Evolutionary conservation across 2,113 vertebrate species (phyloP).

Genomic region (Cottus gobio): DNA sequence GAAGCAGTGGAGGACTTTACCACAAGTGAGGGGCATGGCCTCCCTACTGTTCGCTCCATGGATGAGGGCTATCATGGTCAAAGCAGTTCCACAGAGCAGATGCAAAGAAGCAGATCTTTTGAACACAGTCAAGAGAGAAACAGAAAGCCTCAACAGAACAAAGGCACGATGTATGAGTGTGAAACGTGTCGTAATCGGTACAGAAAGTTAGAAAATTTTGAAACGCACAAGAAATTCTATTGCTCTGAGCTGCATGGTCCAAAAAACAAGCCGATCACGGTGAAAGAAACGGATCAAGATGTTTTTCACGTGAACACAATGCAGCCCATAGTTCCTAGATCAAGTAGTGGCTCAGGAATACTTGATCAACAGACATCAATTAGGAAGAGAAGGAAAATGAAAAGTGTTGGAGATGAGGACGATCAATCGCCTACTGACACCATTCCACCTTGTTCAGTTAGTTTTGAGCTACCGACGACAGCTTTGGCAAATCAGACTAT

Average conservation of each 20-base stretch:
- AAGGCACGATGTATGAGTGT: slow-evolving; percentile 98
- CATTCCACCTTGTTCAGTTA: slow-evolving; percentile 81
- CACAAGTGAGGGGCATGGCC: slow-evolving; percentile 84
- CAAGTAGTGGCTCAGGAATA: slow-evolving; percentile 78
- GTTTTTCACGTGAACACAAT: slow-evolving; percentile 78
- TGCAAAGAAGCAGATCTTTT: slow-evolving; percentile 88
- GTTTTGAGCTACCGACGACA: slow-evolving; percentile 76
- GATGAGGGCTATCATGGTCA: slow-evolving; percentile 88
- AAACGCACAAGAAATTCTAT: slow-evolving; percentile 99
- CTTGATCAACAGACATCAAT: slow-evolving; percentile 92
- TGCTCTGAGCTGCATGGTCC: slow-evolving; percentile 98
- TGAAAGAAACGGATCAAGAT: slow-evolving; percentile 89
- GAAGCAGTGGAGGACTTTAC: slow-evolving; percentile 93
- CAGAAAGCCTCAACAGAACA: slow-evolving; percentile 90
- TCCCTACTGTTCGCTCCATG: slow-evolving; percentile 85
- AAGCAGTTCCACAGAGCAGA: slow-evolving; percentile 81
- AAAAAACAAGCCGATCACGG: slow-evolving; percentile 88
- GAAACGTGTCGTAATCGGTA: slow-evolving; percentile 98
- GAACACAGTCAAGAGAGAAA: slow-evolving; percentile 87
- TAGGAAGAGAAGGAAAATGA: slow-evolving; percentile 97
- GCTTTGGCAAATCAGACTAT: slow-evolving; percentile 68
- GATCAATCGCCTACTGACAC: slow-evolving; percentile 91
- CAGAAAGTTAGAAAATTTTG: slow-evolving; percentile 96
- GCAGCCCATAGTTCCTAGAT: slow-evolving; percentile 86
- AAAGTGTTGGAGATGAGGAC: slow-evolving; percentile 97